phyloP scores from a whole-genome alignment of 2,113 vertebrate genomes.

The Saimiri boliviensis region DNA sequence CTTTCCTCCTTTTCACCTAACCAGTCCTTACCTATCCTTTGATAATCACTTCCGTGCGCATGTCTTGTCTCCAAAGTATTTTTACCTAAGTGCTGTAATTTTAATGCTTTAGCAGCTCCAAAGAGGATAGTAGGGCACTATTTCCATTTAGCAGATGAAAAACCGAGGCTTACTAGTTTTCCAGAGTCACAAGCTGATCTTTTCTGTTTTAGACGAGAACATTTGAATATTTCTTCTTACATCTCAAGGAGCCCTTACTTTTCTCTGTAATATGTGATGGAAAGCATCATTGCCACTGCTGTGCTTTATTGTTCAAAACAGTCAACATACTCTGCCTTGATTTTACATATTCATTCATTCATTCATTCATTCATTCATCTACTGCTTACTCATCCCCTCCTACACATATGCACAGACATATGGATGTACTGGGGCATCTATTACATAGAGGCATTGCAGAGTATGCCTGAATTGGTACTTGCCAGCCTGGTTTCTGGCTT shows the following conservation, averaged over 20 bases:
- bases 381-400: background rate
- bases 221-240: background rate
- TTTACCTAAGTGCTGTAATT: background rate
- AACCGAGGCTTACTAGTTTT: conserved; percentile 1
- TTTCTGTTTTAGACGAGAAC: background rate
- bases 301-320: background rate
- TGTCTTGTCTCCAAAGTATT: background rate
- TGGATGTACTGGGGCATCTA: background rate
- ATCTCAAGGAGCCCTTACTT: background rate
- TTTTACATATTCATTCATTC: background rate
- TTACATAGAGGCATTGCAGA: background rate
- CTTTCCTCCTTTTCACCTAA: background rate
- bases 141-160: background rate
- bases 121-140: background rate
- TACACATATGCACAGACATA: background rate
- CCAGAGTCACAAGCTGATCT: background rate
- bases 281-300: background rate
- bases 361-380: too few relatives aligned
- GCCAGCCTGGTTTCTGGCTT: background rate
- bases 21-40: background rate
- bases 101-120: background rate
- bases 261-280: background rate
- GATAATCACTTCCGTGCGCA: background rate
- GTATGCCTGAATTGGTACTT: too few relatives aligned
- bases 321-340: background rate